A percentile compares a stretch with the other conserved stretches of the same genome.
Conservation (phyloP, 2,113 vertebrate genomes). For the Lasiurus borealis region DNA sequence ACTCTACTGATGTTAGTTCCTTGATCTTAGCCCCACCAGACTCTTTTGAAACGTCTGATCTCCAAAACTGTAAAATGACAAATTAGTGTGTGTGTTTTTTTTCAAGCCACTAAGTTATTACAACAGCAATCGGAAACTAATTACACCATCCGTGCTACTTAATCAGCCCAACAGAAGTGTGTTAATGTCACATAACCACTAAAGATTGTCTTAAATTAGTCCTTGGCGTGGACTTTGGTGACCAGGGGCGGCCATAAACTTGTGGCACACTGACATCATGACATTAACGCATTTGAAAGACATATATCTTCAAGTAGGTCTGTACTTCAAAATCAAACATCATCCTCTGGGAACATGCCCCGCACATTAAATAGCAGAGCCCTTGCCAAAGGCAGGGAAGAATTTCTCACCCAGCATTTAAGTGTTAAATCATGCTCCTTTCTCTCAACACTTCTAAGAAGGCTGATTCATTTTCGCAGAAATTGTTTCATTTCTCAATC, state of each 20-base stretch:
- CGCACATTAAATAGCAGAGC: slow-evolving; percentile 13
- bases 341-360: background rate
- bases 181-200: background rate
- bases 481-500: slow-evolving; percentile 30
- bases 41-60: background rate
- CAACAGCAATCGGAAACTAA: background rate
- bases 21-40: background rate
- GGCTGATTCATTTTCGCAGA: slow-evolving; percentile 44
- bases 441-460: background rate
- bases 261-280: background rate
- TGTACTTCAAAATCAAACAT: slow-evolving; percentile 21
- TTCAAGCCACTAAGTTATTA: background rate
- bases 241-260: background rate
- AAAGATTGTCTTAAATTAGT: background rate
- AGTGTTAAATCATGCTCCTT: slow-evolving; percentile 26
- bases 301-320: background rate
- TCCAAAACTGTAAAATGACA: background rate
- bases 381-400: background rate
- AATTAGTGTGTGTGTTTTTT: background rate
- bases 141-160: background rate
- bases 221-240: background rate
- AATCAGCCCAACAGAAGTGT: background rate
- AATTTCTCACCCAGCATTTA: background rate
- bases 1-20: background rate
- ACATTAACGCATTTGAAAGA: slow-evolving; percentile 4